Base-by-base conservation (phyloP, 2,888 invertebrate species). In the Gonocerus acuteangulatus region DNA sequence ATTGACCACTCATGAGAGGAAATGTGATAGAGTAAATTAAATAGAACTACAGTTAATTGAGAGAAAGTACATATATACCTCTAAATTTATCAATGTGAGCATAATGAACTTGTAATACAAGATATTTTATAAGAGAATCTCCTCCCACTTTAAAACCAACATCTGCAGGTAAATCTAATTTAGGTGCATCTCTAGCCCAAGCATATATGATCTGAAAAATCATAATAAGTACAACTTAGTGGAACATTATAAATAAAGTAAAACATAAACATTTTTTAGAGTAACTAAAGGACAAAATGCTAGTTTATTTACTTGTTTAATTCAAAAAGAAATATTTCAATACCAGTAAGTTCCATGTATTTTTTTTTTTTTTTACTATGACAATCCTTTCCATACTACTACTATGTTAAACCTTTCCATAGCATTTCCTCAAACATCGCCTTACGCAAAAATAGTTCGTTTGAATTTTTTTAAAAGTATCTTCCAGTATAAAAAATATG, bases 91-190 rank as follows among this genome's bases (percentile, higher is more conserved):
- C 77, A 11, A 82, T 75, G 63, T 80, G 79, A 67, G 85, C 84
- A 72, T 94, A 95, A 73, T 95, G 94, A 0, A 97, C 89, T 78
- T 97, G 97, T 36, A 99, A 77, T 0, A 96, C 95, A 60, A 97
- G 78, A 73, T 94, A 95, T 70, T 89, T 85, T 66, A 94, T 88
- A 11, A 82, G 79, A 0, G 93, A 88, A 62, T 83, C 81, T 60
- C 82, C 82, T 6, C 96, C 96, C 48, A 96, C 87, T 74, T 87
- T 87, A 74, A 96, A 97, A 1, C 94, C 97, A 7, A 97, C 95
- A 64, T 85, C 89, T 52, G 85, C 75, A 0, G 95, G 95, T 52
- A 95, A 75, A 47, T 81, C 75, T 2, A 95, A 76, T 58, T 82
- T 81, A 0, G 92, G 92, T 0, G 95, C 95, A 73, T 95, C 91